These are phyloP conservation scores for Cranoglanis bouderius DNA, from an alignment of 2,113 vertebrate genomes.

Conservation along the genomic window DNA sequence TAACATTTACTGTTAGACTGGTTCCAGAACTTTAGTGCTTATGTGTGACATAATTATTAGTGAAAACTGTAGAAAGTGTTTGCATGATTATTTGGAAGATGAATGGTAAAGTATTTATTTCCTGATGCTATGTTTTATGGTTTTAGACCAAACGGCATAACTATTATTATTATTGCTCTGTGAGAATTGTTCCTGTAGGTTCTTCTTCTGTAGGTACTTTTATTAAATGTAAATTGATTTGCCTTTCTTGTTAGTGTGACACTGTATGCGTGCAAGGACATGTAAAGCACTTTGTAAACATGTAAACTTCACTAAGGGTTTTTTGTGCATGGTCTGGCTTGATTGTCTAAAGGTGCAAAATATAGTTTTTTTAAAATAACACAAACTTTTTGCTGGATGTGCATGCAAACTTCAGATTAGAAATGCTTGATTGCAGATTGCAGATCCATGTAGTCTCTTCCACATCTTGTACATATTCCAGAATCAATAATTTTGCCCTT, in stretches of 20 bases:
- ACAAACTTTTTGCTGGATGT: not conserved
- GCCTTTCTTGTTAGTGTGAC: not conserved
- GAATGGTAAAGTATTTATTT: not conserved
- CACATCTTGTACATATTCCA: slow-evolving; percentile 9
- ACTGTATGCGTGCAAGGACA: not conserved
- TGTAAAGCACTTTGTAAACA: not conserved
- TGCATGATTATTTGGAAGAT: not conserved
- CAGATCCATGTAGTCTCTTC: not conserved
- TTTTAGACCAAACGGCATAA: not conserved
- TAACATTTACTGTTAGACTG: not conserved
- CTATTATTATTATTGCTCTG: not conserved
- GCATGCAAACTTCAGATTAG: not conserved
- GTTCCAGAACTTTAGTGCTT: not conserved
- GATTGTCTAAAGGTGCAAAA: not conserved
- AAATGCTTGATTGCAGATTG: not conserved
- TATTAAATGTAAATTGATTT: not conserved
- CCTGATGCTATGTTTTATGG: not conserved
- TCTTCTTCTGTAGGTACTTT: not conserved
- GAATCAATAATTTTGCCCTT: slow-evolving; percentile 30
- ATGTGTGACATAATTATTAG: not conserved
- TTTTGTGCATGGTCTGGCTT: not conserved
- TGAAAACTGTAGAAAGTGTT: not conserved
- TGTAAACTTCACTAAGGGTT: not conserved
- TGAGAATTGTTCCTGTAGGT: not conserved
- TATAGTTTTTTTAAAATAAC: not conserved